Percentiles rank a stretch among this genome's conserved stretches.
These are phyloP conservation scores for Odontamblyopus lacepedii DNA, from an alignment of 2,797 vertebrate genomes.

Conservation along the genomic window DNA sequence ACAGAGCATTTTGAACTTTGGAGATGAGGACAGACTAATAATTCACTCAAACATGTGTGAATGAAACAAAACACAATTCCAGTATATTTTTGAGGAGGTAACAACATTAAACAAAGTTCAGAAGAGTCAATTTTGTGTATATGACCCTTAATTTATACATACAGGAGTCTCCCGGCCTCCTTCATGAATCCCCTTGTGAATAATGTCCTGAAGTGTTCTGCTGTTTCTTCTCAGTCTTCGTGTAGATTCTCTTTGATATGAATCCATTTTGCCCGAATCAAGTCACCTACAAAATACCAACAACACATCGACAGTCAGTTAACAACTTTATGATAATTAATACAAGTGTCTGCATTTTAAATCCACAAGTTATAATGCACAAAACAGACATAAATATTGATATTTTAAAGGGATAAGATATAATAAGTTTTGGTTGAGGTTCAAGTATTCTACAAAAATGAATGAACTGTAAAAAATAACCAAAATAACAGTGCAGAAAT, in stretches of 20 bases:
- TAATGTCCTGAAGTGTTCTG: constrained; percentile 60
- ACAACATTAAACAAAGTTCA: no score
- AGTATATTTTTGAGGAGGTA: no score
- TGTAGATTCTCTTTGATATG: constrained; percentile 42
- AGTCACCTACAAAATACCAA: not conserved
- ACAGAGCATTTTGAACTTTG: no score
- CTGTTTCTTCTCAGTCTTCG: constrained; percentile 66
- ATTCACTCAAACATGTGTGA: no score
- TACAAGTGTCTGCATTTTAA: not conserved
- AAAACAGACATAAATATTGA: no score
- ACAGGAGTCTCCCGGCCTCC: constrained; percentile 62
- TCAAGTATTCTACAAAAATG: not conserved
- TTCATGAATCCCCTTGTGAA: constrained; percentile 35
- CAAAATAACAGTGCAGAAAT: not conserved
- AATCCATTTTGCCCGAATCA: constrained; percentile 37
- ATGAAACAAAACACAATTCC: no score
- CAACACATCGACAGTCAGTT: not conserved
- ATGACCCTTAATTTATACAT: constrained; percentile 24
- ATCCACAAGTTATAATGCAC: no score
- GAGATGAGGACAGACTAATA: no score
- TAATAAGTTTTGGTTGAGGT: not conserved
- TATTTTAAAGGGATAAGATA: no score
- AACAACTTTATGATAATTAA: not conserved
- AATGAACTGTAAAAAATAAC: not conserved
- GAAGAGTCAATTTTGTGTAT: no score